Base-by-base conservation (phyloP, 2,113 vertebrate genomes). In the Paratilapia polleni region DNA sequence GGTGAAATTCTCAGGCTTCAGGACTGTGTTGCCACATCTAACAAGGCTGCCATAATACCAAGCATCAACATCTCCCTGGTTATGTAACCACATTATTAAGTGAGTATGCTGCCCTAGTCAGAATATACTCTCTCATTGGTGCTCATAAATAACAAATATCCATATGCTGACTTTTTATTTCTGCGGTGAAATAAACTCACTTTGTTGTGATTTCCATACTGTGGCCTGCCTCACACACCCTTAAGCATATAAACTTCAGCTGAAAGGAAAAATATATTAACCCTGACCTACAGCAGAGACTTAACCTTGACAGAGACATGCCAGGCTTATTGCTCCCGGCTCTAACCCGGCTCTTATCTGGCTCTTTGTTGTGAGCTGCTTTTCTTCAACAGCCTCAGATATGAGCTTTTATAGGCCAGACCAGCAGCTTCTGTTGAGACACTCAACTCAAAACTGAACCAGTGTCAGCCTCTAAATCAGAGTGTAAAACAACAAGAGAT, bases 231-330 rank as follows among this genome's bases (percentile, higher is more conserved):
- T 70, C 31, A 58, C 17, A 15, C 19, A 74, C 12, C 20, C 31
- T 12, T 8, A 22, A n/a, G 2, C 38, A 52, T 2, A 26, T 54
- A 75, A 90, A 75, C 70, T 52, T 47, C n/a, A 20, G 12, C 12
- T 59, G 62, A 62, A 34, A 76, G 74, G 62, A 43, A 78, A 36
- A 68, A 64, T 62, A 80, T 14, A 34, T 62, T 49, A 52, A 75
- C 68, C 24, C 81, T 62, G 84, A 85, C 77, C 73, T 74, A 36
- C 86, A 86, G 81, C 79, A 19, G 52, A 62, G 81, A 82, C 80
- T 79, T 47, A 19, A 89, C 85, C 80, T 64, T 49, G 41, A 60
- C 68, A 62, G 57, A 43, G 22, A 43, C 63, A 38, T 8, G 57
- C 12, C 43, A 24, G 77, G 24, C 61, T 20, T n/a, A 34, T 7